Base-by-base conservation (phyloP, 2,888 invertebrate species). In the Metellina segmentata region DNA sequence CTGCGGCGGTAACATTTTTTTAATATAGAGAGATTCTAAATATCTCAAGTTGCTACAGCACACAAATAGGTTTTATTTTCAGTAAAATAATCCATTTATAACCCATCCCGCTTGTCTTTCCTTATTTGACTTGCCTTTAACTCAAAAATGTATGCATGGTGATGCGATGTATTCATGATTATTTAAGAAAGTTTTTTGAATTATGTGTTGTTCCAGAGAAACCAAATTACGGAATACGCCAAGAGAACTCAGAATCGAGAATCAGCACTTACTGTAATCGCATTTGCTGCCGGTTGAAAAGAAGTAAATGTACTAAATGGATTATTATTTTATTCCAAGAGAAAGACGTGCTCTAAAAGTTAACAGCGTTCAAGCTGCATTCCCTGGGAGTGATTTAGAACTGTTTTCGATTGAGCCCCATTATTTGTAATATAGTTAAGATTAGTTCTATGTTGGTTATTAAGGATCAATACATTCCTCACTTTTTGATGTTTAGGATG, bases 261-360 rank as follows among this genome's bases (percentile, higher is more conserved):
- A 77, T 77, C n/a, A 77, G 52, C 16, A n/a, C n/a, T n/a, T 16
- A 61, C 61, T 61, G 16, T 77, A 77, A 77, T 77, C 51, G 51
- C 51, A 77, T 77, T 51, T 77, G 77, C 8, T 48, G 13, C n/a
- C 8, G 49, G 7, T 13, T 49, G 51, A 48, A 61, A 77, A 51
- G 77, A 77, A 77, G 49, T 13, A 13, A 49, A 49, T 77, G 34
- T 0, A 11, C 2, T 49, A 77, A 77, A n/a, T 2, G 49, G 16
- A 77, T 77, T 77, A n/a, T n/a, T 51, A 49, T 49, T 61, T 77
- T 1, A 7, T 49, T 51, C n/a, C 51, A 51, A 77, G 16, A 49
- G 48, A 16, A 77, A 51, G 77, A 49, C 16, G n/a, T 49, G 77
- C 49, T 51, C 77, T 49, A 13, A 77, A 51, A 49, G n/a, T 77